phyloP scores from a whole-genome alignment of 2,113 vertebrate species.

The Anas platyrhynchos region DNA sequence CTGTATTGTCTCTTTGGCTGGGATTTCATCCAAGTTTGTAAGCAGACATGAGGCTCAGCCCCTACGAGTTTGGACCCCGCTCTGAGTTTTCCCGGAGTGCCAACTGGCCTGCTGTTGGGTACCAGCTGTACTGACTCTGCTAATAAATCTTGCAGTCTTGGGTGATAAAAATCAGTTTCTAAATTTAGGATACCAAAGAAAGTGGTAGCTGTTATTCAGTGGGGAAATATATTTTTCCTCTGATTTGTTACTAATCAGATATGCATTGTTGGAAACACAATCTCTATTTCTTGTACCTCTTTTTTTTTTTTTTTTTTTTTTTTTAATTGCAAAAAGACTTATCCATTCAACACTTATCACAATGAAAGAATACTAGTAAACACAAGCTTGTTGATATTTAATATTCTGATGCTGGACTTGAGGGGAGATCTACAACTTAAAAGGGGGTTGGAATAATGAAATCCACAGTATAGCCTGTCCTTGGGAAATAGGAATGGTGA shows the following conservation, averaged over 20 bases:
- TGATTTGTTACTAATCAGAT: neutral
- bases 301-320: neutral
- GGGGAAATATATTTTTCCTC: neutral
- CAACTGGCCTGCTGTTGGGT: neutral
- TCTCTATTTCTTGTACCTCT: neutral
- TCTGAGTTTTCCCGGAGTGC: neutral
- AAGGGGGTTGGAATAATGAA: neutral
- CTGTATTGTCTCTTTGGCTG: neutral
- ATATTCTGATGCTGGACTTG: neutral
- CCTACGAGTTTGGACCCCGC: neutral
- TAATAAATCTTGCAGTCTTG: neutral
- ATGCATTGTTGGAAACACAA: neutral
- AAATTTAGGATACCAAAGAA: neutral
- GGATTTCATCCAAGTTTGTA: conserved; percentile 10
- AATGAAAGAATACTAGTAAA: neutral
- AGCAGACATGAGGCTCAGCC: neutral
- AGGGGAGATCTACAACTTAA: neutral
- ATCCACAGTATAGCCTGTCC: neutral
- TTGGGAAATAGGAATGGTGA: neutral
- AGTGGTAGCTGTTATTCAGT: neutral
- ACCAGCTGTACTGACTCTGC: neutral
- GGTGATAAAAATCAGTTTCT: neutral
- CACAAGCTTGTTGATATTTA: neutral
- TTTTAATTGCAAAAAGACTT: neutral
- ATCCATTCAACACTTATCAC: neutral